Base-by-base conservation (phyloP, 2,888 invertebrate species). In the Lasioglossum villosulum region DNA sequence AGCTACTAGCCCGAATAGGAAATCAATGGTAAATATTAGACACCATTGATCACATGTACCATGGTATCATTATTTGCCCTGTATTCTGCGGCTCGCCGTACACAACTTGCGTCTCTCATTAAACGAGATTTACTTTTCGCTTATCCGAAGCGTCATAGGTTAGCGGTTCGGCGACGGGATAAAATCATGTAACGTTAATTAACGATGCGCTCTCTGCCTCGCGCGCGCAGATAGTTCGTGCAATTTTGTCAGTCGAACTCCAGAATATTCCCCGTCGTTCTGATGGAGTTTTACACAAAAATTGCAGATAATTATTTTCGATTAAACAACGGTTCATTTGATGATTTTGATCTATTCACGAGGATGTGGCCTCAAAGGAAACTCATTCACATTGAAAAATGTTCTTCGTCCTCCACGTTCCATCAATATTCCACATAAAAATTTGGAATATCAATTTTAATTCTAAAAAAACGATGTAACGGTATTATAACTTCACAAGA, bases 21-120 rank as follows among this genome's bases (percentile, higher is more conserved):
- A 89, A 89, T 89, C 89, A 83, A 86, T 85, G 68, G 82, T 82
- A 89, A 89, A 88, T 89, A 89, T 89, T 88, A 82, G 83, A 86
- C 68, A 74, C 72, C 76, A 76, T 83, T 81, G 88, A 86, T 88
- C 84, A 80, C 73, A 52, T 84, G 42, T 78, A 63, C 59, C 71
- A 34, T 76, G 80, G 76, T 83, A 75, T 83, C 86, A 83, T 84
- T 86, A 85, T 87, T 87, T 89, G 78, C 81, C 48, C 66, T 71
- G 74, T 48, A 72, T 75, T 83, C 77, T 76, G 45, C 30, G 37
- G 56, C 39, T 42, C 34, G 48, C 76, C 71, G 23, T 88, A 74
- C 39, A 77, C 80, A 73, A 52, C 56, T 27, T n/a, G 27, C 27
- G 78, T 59, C 59, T 27, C 75, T 79, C 71, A 81, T 87, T 77